Conservation (phyloP, 92 coral and sea anemone species). For the Galaxea fascicularis region DNA sequence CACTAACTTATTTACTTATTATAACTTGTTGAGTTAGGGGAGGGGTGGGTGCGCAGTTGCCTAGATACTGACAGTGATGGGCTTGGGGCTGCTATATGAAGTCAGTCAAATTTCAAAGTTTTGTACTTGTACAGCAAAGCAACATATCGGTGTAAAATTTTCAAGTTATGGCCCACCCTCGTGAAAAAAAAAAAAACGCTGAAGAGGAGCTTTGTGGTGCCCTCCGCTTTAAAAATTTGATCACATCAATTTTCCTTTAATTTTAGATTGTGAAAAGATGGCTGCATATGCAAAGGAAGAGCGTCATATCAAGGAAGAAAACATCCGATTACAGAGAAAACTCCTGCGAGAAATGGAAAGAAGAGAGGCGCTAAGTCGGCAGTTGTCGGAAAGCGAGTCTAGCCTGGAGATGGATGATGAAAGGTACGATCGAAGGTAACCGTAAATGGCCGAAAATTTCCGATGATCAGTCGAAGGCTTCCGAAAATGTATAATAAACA, state of each 20-base stretch:
- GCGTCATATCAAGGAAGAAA: slow-evolving; percentile 92
- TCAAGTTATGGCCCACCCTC: no score
- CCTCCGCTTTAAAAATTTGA: neutral
- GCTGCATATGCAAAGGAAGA: slow-evolving; percentile 96
- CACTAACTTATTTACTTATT: no score
- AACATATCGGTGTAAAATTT: no score
- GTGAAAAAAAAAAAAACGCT: no score
- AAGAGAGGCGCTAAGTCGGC: slow-evolving; percentile 95
- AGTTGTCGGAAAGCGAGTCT: slow-evolving; percentile 98
- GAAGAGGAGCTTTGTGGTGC: no score
- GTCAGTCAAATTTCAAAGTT: no score
- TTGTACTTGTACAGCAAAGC: no score
- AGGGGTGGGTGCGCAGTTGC: no score
- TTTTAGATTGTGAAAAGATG: slow-evolving; percentile 92
- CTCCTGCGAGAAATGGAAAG: slow-evolving; percentile 94
- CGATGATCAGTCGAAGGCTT: neutral
- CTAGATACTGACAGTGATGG: no score
- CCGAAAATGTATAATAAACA: neutral
- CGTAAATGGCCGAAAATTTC: neutral
- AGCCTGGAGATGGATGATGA: slow-evolving; percentile 99
- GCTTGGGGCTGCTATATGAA: no score
- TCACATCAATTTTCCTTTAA: neutral
- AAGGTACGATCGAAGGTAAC: slow-evolving; percentile 65
- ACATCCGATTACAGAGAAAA: slow-evolving; percentile 93
- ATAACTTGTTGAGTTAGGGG: no score